phyloP scores from a whole-genome alignment of 1,140 invertebrate genomes.

The Hycleus phaleratus region DNA sequence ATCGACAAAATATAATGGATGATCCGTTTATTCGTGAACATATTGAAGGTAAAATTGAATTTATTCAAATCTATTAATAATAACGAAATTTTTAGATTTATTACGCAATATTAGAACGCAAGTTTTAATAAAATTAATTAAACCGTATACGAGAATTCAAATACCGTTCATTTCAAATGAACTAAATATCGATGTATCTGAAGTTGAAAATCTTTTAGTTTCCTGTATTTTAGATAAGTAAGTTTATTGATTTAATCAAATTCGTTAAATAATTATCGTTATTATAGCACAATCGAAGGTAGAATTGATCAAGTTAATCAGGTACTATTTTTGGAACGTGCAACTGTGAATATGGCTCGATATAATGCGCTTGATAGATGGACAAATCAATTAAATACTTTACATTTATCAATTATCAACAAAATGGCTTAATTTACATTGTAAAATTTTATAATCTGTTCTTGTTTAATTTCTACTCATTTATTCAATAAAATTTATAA shows the following conservation, averaged over 20 bases:
- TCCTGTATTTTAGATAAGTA: slow-evolving; percentile 96
- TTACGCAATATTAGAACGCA: slow-evolving; percentile 96
- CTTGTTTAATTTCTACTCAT: slow-evolving; percentile 3
- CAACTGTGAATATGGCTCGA: slow-evolving; percentile 66
- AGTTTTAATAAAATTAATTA: slow-evolving; percentile 95
- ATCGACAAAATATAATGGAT: slow-evolving; percentile 96
- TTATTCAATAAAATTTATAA: too few species aligned
- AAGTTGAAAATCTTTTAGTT: slow-evolving; percentile 96
- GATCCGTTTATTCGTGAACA: slow-evolving; percentile 99
- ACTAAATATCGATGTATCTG: slow-evolving; percentile 90
- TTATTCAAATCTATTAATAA: background rate
- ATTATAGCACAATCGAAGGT: slow-evolving; percentile 77
- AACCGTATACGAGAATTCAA: slow-evolving; percentile 96
- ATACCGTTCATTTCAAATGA: slow-evolving; percentile 98
- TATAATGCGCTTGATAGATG: slow-evolving; percentile 95
- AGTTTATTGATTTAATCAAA: slow-evolving; percentile 32
- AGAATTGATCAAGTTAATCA: slow-evolving; percentile 96
- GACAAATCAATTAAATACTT: slow-evolving; percentile 81
- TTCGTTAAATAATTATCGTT: background rate
- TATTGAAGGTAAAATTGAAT: slow-evolving; percentile 67
- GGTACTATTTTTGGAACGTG: slow-evolving; percentile 81
- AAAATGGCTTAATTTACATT: slow-evolving; percentile 63
- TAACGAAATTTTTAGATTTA: slow-evolving; percentile 61
- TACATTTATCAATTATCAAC: slow-evolving; percentile 84
- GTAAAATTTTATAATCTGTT: background rate